These are phyloP conservation scores for Rhinopomastus cyanomelas DNA, from an alignment of 2,113 vertebrate species.

Conservation along the genomic window DNA sequence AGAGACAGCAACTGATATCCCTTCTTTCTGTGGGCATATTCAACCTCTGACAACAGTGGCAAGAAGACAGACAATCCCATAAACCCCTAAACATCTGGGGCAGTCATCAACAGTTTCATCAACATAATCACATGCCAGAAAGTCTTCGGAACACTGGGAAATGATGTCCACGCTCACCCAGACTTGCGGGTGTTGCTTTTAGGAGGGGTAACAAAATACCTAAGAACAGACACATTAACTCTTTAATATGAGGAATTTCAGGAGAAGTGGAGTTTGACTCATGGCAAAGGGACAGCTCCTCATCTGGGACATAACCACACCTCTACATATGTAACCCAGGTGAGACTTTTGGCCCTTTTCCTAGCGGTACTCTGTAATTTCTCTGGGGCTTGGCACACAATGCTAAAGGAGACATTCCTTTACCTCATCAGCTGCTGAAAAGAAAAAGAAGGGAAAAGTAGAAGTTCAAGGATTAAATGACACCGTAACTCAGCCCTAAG, in stretches of 20 bases:
- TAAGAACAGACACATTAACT: not conserved
- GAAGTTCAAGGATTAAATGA: not conserved
- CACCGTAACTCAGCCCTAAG: not conserved
- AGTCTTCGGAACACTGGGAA: not conserved
- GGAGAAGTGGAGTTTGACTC: not conserved
- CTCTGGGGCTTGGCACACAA: not conserved
- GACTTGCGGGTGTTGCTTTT: not conserved
- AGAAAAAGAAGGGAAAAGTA: not conserved
- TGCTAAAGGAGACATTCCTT: not conserved
- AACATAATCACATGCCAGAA: not conserved
- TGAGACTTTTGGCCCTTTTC: not conserved
- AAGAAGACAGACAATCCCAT: not conserved
- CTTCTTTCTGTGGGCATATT: not conserved
- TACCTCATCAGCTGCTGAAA: not conserved
- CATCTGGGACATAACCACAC: not conserved
- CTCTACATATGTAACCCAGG: not conserved
- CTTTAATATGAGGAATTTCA: not conserved
- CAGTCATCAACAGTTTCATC: constrained; percentile 17
- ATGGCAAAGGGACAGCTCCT: not conserved
- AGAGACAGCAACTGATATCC: not conserved
- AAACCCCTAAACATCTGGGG: not conserved
- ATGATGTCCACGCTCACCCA: not conserved
- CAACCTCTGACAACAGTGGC: not conserved
- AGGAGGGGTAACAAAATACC: not conserved
- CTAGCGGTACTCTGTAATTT: not conserved